Evolutionary conservation across 92 coral and sea anemone genomes (phyloP), one percentile per base, ranked within the genome.

Genomic region (Porites rus): DNA sequence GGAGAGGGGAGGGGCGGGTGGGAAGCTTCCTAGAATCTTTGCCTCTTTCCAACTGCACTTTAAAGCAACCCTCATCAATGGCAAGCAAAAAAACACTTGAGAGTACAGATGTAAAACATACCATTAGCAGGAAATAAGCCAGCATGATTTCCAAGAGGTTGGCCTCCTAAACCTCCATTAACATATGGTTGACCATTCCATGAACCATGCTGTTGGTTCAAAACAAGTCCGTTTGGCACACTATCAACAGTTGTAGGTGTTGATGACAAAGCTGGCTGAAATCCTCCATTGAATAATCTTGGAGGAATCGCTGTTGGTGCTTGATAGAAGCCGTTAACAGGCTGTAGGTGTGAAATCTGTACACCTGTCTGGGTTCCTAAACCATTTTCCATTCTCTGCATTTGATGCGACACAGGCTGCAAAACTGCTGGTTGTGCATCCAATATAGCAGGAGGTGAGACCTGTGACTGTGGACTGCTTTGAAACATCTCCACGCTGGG

Each of bases 231-330:
- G 9, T 74, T 75, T 12, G 79, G 63, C 46, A 60, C 76, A 8
- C 81, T 86, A 73, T 74, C 74, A 31, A 63, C 88, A 52, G 87
- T 72, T 17, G 88, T 54, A 60, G 97, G 98, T 17, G 98, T 95
- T 31, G 98, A 95, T 1, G 98, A 90, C 91, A 92, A 79, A 8
- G 96, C 90, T 22, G 98, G 98, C 72, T 85, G 86, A 79, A 94
- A 94, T 8, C 91, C 77, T 16, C 89, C 88, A 69, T 21, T 74
- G 87, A 66, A 70, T n/a, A 65, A 17, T 68, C 94, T 83, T 79
- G 20, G 84, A 7, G 91, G 91, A 13, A 68, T 12, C 9, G 77
- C 70, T 10, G 60, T 21, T 46, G 88, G 70, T 14, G 62, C 75
- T 25, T 51, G 88, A 60, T 85, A 56, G 22, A 65, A 75, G 46